Conservation (phyloP, 2,797 vertebrate species). For the Ambastaia sidthimunki region DNA sequence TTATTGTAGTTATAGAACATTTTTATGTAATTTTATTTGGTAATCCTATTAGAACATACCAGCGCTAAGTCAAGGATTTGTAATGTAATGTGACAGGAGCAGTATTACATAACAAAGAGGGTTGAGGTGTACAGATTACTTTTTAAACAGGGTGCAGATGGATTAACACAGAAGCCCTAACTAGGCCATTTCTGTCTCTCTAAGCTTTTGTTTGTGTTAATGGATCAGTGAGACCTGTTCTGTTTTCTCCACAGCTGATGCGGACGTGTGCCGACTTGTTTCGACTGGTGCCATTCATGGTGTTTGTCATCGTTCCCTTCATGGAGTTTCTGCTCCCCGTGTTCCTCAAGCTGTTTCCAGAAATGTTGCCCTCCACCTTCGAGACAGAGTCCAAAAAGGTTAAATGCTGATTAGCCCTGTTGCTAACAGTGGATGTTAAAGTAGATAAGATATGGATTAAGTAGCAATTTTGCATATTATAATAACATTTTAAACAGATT, state of each 20-base stretch:
- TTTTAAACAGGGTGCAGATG: neutral
- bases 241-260: slow-evolving; percentile 79
- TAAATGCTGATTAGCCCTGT: neutral
- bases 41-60: slow-evolving; percentile 31
- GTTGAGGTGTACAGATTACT: neutral
- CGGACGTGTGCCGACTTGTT: slow-evolving; percentile 96
- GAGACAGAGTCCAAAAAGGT: slow-evolving; percentile 94
- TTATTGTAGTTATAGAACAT: neutral
- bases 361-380: slow-evolving; percentile 97
- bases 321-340: slow-evolving; percentile 96
- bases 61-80: slow-evolving; percentile 10
- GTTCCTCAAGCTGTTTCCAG: slow-evolving; percentile 94
- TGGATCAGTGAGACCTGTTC: slow-evolving; percentile 10
- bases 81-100: slow-evolving; percentile 4
- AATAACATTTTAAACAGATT: no score
- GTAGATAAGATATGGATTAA: no score
- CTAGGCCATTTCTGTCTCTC: neutral
- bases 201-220: neutral
- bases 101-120: slow-evolving; percentile 12
- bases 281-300: slow-evolving; percentile 90
- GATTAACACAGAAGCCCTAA: neutral
- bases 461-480: no score
- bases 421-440: no score
- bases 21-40: neutral
- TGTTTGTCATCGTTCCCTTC: slow-evolving; percentile 96